phyloP scores from a whole-genome alignment of 2,888 invertebrate genomes.

The Philaethria dido region DNA sequence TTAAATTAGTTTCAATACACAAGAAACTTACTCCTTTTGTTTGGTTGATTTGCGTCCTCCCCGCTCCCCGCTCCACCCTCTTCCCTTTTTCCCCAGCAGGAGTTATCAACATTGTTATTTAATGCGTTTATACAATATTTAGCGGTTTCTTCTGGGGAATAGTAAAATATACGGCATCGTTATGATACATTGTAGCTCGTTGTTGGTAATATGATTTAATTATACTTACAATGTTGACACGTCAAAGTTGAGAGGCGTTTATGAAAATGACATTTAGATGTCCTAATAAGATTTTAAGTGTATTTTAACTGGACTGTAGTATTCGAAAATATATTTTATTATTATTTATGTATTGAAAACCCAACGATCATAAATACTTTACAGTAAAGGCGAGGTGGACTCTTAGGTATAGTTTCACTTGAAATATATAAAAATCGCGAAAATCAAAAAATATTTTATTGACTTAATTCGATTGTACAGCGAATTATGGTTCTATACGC shows the following conservation, averaged over 20 bases:
- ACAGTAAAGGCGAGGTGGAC: no score
- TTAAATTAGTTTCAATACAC: constrained; percentile 70
- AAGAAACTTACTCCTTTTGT: constrained; percentile 42
- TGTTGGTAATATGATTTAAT: constrained; percentile 21
- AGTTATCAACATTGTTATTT: constrained; percentile 21
- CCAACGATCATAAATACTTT: no score
- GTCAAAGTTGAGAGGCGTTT: not conserved
- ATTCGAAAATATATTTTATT: no score
- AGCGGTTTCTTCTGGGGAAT: constrained; percentile 12
- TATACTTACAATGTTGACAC: constrained; percentile 24
- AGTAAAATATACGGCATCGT: constrained; percentile 13
- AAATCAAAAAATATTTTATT: no score
- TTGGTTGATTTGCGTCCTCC: constrained; percentile 17
- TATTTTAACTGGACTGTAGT: no score
- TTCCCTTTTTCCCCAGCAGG: not conserved
- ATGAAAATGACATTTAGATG: constrained; percentile 6
- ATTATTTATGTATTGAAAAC: no score
- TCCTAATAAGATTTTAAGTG: not conserved
- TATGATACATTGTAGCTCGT: not conserved
- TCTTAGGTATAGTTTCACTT: no score
- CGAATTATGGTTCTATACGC: no score
- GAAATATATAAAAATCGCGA: no score
- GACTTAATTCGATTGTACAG: no score
- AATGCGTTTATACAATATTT: constrained; percentile 21
- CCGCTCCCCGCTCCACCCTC: not conserved